Base-by-base conservation (phyloP, 2,797 vertebrate species). In the Danio aesculapii region DNA sequence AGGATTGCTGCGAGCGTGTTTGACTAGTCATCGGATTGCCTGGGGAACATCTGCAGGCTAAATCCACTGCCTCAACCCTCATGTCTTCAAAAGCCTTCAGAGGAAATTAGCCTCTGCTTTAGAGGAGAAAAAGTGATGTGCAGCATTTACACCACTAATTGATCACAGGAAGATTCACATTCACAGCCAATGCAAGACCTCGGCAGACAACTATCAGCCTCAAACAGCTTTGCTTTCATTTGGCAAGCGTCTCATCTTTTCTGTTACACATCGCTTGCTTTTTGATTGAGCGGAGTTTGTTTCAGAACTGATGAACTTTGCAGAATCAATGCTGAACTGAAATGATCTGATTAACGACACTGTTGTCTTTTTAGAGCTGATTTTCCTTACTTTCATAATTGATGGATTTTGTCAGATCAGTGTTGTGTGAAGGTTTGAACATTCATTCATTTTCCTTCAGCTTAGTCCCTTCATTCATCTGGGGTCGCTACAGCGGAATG, bases 1-100 rank as follows among this genome's bases (percentile, higher is more conserved):
- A 95, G 91, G 88, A 89, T 89, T 91, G 93, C 95, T 95, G 90
- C 94, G 93, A 95, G 93, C 94, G 90, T 93, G 93, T 92, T 93
- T 93, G 92, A 92, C 86, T 94, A 89, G 92, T 92, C 93, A 92
- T 92, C 91, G 91, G 91, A 89, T 93, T 86, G 93, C 96, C 96
- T 89, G 90, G 93, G 95, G 96, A 96, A 87, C 91, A 92, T 96
- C 95, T 93, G 87, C 90, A 87, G 95, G 96, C 95, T 88, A 95
- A 93, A 93, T 94, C 93, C 93, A 91, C 94, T 91, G 91, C 90
- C 92, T 87, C 90, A 92, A 90, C 88, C 85, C 87, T 90, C 90
- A 87, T 84, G 88, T 89, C 92, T 95, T 91, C 90, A 95, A 94
- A 94, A 92, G 90, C 77, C 91, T 90, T 90, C 86, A 88, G 89